Evolutionary conservation across 1,140 invertebrate genomes (phyloP), one percentile per base, ranked within the genome.

Genomic region (Oreohelix idahoensis): DNA sequence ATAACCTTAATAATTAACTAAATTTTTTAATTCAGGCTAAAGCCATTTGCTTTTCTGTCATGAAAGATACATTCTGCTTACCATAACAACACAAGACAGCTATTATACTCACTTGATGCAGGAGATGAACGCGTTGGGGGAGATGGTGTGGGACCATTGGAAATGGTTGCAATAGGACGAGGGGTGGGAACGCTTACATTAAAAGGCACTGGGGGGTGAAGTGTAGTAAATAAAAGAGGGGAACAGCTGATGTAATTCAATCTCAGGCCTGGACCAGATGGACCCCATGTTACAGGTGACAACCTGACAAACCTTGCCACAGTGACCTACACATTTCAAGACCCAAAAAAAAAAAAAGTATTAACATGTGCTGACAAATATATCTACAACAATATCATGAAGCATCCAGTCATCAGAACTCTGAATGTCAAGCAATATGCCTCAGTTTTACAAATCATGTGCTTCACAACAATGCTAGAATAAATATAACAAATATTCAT

Each of bases 191-290:
- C 39, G 39, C 35, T 39, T 17, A 45, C 11, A 39, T n/a, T 45
- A 75, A 45, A 39, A 45, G 36, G 73, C 73, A 29, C 36, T 2
- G 15, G 5, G 39, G 38, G 11, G 42, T 1, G 38, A 15, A 10
- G 73, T 39, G 73, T 39, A 23, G 73, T 1, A 42, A 45, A 20
- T 17, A 26, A n/a, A n/a, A 2, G 23, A 1, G 73, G 32, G 26
- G 42, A 42, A 71, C 88, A 89, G 0, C 85, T 84, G 35, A 89
- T 80, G 23, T 88, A 58, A 73, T 87, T 87, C 39, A 89, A 84
- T 38, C 88, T 78, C 76, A 89, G n/a, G 45, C 81, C 88, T 35
- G 84, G 74, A 0, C 87, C 86, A 58, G 45, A 71, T 11, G 83
- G 75, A 23, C 81, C 53, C 78, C 84, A 85, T 26, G 81, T 78